These are phyloP conservation scores for Siniperca scherzeri DNA, from an alignment of 2,797 vertebrate species.

Conservation along the genomic window DNA sequence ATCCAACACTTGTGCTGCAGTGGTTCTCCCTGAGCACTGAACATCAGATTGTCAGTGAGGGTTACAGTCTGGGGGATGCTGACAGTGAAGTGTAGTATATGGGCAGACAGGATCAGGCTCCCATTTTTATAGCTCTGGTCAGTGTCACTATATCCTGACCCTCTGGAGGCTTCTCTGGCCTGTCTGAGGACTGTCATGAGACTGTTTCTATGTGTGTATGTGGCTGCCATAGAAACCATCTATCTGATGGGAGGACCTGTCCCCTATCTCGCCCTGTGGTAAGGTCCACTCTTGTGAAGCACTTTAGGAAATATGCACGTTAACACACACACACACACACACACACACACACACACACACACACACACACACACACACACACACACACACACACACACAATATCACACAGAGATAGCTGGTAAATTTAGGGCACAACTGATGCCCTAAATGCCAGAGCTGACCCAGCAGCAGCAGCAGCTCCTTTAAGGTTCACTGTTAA, in stretches of 20 bases:
- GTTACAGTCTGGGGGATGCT: slow-evolving; percentile 3
- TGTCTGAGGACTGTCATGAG: slow-evolving; percentile 44
- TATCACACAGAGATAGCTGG: slow-evolving; percentile 37
- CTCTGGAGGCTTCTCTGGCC: slow-evolving; percentile 26
- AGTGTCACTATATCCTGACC: slow-evolving; percentile 38
- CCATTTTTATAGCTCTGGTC: slow-evolving; percentile 34
- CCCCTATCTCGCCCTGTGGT: slow-evolving; percentile 27
- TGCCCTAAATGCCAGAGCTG: slow-evolving; percentile 37
- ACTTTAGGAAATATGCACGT: slow-evolving; percentile 60
- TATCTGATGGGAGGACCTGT: slow-evolving; percentile 49
- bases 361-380: slow-evolving; percentile 36
- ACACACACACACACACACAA: slow-evolving; percentile 33
- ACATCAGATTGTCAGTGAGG: not conserved
- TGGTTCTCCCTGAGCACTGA: not conserved
- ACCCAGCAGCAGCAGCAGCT: slow-evolving; percentile 1
- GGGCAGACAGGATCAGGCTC: slow-evolving; percentile 2
- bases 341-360: slow-evolving; percentile 25
- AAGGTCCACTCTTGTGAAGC: slow-evolving; percentile 53
- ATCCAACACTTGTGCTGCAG: not conserved
- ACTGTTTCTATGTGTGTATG: slow-evolving; percentile 58
- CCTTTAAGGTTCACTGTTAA: slow-evolving; percentile 18
- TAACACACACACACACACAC: slow-evolving; percentile 27
- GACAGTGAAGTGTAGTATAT: slow-evolving; percentile 6
- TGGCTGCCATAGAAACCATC: slow-evolving; percentile 61
- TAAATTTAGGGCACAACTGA: slow-evolving; percentile 41